phyloP scores from a whole-genome alignment of 1,140 invertebrate genomes.

The Nephila pilipes region DNA sequence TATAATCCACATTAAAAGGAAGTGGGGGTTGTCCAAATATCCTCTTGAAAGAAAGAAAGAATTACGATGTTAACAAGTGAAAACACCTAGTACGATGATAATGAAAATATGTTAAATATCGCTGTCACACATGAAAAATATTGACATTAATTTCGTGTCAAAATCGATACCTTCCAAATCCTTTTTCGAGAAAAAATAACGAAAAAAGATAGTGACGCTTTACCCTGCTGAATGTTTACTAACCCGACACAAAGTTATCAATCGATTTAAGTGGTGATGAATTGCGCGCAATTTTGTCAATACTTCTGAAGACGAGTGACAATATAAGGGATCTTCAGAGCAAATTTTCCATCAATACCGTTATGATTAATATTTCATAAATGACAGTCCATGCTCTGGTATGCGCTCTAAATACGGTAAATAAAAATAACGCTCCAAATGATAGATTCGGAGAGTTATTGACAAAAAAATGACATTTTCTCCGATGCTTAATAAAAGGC shows the following conservation, averaged over 20 bases:
- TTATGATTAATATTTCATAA: conserved; percentile 64
- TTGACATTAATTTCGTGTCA: background rate
- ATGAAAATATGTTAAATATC: conserved; percentile 11
- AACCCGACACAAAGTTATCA: conserved; percentile 24
- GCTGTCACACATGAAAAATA: background rate
- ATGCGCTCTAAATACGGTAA: conserved; percentile 3
- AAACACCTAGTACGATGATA: background rate
- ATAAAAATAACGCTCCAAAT: conserved; percentile 65
- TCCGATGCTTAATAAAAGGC: conserved; percentile 65
- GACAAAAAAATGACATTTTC: conserved; percentile 70
- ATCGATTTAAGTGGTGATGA: conserved; percentile 49
- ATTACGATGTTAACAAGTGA: background rate
- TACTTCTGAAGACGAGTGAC: conserved; percentile 46
- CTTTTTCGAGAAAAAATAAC: background rate
- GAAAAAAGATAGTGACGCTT: background rate
- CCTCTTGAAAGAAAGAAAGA: background rate
- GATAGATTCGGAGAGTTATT: conserved; percentile 70
- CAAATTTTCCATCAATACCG: conserved; percentile 59
- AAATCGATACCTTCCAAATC: background rate
- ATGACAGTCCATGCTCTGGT: conserved; percentile 5
- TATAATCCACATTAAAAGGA: no score
- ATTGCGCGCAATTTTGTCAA: conserved; percentile 60
- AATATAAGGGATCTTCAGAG: background rate
- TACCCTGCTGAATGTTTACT: background rate
- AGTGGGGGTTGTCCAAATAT: no score